These are phyloP conservation scores for Napeogenes inachia DNA, from an alignment of 2,888 invertebrate genomes.

Conservation along the genomic window DNA sequence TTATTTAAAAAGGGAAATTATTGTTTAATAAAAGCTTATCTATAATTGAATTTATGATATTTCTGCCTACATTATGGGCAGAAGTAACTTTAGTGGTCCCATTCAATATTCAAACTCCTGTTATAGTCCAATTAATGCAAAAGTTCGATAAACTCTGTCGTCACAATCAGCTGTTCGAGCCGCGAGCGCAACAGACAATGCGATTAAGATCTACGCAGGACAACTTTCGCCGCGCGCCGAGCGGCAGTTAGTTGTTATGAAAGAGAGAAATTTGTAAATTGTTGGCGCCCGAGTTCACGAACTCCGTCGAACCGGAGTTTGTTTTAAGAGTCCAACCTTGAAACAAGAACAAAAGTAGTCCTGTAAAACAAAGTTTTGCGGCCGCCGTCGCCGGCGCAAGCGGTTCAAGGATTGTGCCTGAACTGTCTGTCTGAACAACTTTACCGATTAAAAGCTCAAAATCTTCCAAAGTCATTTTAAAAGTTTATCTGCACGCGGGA, in stretches of 20 bases:
- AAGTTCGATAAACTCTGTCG: constrained; percentile 66
- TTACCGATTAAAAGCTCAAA: constrained; percentile 80
- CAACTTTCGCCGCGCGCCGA: constrained; percentile 78
- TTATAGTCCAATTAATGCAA: constrained; percentile 52
- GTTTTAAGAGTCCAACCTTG: constrained; percentile 80
- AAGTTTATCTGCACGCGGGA: constrained; percentile 77
- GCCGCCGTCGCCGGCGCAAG: constrained; percentile 78
- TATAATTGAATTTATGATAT: not conserved
- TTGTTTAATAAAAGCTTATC: not conserved
- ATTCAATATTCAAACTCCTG: constrained; percentile 25
- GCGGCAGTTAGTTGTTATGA: constrained; percentile 79
- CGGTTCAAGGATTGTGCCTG: constrained; percentile 79
- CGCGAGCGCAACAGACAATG: constrained; percentile 77
- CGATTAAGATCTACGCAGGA: constrained; percentile 79
- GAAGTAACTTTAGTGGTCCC: not conserved
- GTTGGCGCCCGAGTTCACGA: constrained; percentile 79
- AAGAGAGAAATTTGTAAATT: constrained; percentile 80
- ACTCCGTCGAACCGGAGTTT: constrained; percentile 79
- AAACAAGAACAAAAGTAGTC: constrained; percentile 80
- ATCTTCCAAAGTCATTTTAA: constrained; percentile 80
- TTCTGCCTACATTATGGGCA: not conserved
- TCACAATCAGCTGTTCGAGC: constrained; percentile 73
- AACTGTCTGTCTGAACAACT: constrained; percentile 79
- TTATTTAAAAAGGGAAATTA: not conserved
- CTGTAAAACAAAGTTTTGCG: constrained; percentile 80